Evolutionary conservation across 2,113 vertebrate genomes (phyloP), one percentile per base, ranked within the genome.

Genomic region (Osmerus mordax): DNA sequence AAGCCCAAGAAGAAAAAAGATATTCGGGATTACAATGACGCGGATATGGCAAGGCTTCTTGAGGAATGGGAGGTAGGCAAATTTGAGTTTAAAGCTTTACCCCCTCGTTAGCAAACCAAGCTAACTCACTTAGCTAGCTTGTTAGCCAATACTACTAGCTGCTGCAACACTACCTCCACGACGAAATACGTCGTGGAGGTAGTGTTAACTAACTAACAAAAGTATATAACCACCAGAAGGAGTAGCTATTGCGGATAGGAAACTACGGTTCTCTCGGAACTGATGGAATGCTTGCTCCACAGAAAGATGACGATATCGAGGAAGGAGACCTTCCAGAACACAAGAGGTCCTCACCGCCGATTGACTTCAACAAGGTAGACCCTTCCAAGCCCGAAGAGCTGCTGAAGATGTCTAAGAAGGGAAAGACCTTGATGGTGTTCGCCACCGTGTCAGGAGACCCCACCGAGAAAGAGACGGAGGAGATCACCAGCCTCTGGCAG

Each of bases 301-400:
- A 99, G 97, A 87, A 94, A 70, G 97, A 99, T 32, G 97, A 99
- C 5, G 97, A 99, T 78, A 99, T 99, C 2, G 97, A 99, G 74
- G 97, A 98, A 73, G 96, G 95, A 0, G 97, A 99, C 76, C 93
- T 98, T 23, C 97, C 97, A 0, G 97, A 99, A 64, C 97, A 99
- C 89, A 95, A 89, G 76, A 91, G 97, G 62, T 87, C 95, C 68
- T 84, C 96, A 0, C 93, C 96, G 0, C 94, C 96, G 0, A 88
- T 99, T 0, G 97, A 99, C 77, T 97, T 99, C 78, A 94, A 95
- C 1, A 94, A 96, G 84, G 82, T 99, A 60, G 96, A 99, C 74
- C 81, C 96, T 0, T 92, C 94, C 65, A 97, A 96, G 55, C 97
- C 97, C 0, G 96, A 99, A 81, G 95, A 95, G 51, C 92, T 99